phyloP scores from a whole-genome alignment of 2,888 invertebrate genomes.

The Amblyteles armatorius region DNA sequence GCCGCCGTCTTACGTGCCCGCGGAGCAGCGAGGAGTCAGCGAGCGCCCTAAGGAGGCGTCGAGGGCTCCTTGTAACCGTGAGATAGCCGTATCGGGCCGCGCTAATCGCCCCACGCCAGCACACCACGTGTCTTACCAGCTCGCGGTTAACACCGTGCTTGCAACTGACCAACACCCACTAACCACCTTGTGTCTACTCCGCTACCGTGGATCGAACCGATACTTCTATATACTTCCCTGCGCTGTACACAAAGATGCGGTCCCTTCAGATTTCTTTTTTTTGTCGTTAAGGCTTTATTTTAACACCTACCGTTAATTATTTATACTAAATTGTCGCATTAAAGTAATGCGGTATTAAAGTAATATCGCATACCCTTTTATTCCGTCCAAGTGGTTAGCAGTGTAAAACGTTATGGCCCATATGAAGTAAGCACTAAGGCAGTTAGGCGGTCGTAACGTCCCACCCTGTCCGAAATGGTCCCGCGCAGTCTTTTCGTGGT shows the following conservation, averaged over 20 bases:
- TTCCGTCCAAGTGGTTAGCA: no score
- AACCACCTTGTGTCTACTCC: conserved; percentile 36
- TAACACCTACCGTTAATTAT: background rate
- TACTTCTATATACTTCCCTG: conserved; percentile 28
- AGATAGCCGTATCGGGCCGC: conserved; percentile 75
- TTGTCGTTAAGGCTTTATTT: no score
- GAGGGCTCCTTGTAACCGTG: conserved; percentile 75
- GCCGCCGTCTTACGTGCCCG: conserved; percentile 62
- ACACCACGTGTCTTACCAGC: conserved; percentile 62
- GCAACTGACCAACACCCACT: conserved; percentile 62
- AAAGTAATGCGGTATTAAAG: no score
- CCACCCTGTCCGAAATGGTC: background rate
- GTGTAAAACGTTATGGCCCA: background rate
- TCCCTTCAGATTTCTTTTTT: background rate
- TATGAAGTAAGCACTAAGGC: background rate
- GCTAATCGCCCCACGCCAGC: conserved; percentile 69
- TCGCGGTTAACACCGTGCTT: conserved; percentile 40
- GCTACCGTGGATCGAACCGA: conserved; percentile 44
- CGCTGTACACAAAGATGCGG: background rate
- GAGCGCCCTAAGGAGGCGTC: conserved; percentile 73
- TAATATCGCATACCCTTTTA: no score
- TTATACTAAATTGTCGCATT: background rate
- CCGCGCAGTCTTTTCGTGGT: background rate
- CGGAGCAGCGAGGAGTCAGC: conserved; percentile 55
- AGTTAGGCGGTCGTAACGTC: background rate